A percentile compares a stretch with the other conserved stretches of the same genome.
Evolutionary conservation across 2,113 vertebrate species (phyloP).

Genomic region (Podarcis cretensis): DNA sequence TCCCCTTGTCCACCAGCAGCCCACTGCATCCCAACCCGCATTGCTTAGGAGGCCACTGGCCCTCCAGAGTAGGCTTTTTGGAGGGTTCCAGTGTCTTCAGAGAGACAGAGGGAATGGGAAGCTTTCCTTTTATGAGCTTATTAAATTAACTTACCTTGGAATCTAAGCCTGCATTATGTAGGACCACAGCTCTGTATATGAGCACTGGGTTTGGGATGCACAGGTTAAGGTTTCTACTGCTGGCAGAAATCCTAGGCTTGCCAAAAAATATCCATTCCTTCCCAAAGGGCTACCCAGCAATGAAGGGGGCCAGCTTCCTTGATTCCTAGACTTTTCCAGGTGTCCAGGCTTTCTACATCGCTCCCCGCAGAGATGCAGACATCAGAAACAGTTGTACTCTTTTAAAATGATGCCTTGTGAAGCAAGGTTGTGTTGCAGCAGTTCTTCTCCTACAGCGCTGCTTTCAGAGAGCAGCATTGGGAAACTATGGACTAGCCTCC

Average conservation of each 20-base stretch:
- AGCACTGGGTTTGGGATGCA: background rate
- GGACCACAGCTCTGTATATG: background rate
- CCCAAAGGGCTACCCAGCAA: background rate
- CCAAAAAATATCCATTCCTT: background rate
- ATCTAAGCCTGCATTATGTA: no score
- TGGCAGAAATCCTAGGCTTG: background rate
- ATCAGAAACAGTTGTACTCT: background rate
- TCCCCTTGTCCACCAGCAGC: no score
- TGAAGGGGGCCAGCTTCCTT: background rate
- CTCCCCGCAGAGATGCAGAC: background rate
- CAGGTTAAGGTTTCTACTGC: background rate
- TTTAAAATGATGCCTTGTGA: background rate
- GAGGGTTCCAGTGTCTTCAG: no score
- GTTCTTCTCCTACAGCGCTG: no score
- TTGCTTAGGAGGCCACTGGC: no score
- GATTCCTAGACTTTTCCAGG: background rate
- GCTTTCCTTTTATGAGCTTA: no score
- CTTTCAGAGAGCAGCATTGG: no score
- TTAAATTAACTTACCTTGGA: no score
- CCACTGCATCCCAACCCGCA: no score
- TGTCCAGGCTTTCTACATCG: background rate
- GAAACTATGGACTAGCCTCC: no score
- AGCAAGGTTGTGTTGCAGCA: background rate
- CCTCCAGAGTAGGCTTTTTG: no score
- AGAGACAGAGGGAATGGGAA: no score